phyloP scores from a whole-genome alignment of 1,140 invertebrate genomes.

The Drosophila sturtevanti region DNA sequence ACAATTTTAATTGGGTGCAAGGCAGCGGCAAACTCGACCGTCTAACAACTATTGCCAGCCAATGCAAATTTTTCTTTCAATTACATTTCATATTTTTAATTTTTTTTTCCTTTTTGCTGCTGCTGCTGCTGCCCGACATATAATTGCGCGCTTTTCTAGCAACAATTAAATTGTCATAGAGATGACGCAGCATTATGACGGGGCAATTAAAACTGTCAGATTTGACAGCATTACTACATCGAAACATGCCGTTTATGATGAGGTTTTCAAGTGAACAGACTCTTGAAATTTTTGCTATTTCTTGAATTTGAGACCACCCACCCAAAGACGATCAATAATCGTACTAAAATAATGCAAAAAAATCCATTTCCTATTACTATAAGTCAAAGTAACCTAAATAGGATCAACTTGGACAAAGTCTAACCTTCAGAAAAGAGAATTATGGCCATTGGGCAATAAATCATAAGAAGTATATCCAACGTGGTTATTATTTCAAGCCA shows the following conservation, averaged over 20 bases:
- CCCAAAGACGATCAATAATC: neutral
- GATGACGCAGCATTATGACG: slow-evolving; percentile 76
- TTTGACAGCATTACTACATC: slow-evolving; percentile 61
- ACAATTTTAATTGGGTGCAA: slow-evolving; percentile 82
- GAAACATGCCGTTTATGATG: slow-evolving; percentile 30
- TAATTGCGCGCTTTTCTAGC: slow-evolving; percentile 78
- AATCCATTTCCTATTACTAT: no score
- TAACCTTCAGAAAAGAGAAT: neutral
- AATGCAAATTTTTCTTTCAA: slow-evolving; percentile 75
- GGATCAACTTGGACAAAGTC: neutral
- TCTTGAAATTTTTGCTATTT: neutral
- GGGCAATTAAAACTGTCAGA: slow-evolving; percentile 75
- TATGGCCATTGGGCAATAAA: neutral
- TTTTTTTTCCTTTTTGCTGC: slow-evolving; percentile 26
- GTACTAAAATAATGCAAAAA: no score
- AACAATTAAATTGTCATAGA: slow-evolving; percentile 80
- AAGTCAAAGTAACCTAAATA: neutral
- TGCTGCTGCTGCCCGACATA: slow-evolving; percentile 41
- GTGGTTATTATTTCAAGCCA: neutral
- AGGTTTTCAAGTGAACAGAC: slow-evolving; percentile 14
- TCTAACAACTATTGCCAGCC: slow-evolving; percentile 41
- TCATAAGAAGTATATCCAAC: neutral
- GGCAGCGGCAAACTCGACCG: slow-evolving; percentile 27
- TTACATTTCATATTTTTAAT: slow-evolving; percentile 53
- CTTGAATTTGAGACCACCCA: slow-evolving; percentile 11